Percentiles rank a stretch among this genome's conserved stretches.
These are phyloP conservation scores for Darevskia mixta DNA, from an alignment of 2,797 vertebrate species.

Conservation along the genomic window DNA sequence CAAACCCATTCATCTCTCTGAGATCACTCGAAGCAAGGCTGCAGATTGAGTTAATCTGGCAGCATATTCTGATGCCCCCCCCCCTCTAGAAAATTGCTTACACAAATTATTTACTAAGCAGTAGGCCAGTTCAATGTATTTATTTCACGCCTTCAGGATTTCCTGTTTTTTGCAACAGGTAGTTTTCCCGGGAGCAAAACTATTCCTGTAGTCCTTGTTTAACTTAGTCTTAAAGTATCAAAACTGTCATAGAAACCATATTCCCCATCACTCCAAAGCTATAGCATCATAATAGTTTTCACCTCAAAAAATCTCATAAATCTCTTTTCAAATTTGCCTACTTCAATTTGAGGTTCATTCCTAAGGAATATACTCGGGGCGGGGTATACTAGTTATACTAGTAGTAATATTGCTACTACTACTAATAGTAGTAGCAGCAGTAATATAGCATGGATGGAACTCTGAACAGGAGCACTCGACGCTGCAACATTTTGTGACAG, in stretches of 20 bases:
- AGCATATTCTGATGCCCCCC: accelerated
- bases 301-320: not conserved
- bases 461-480: too few species aligned
- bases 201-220: not conserved
- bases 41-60: not conserved
- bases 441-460: not conserved
- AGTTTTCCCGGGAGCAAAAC: not conserved
- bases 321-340: not conserved
- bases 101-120: not conserved
- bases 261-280: not conserved
- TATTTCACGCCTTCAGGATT: not conserved
- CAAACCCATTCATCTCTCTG: not conserved
- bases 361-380: not conserved
- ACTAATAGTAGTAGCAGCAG: too few species aligned
- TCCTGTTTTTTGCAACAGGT: not conserved
- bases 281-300: not conserved
- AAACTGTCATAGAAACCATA: not conserved
- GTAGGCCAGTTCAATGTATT: not conserved
- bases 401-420: not conserved
- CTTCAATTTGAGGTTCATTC: not conserved
- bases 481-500: not conserved
- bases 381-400: not conserved
- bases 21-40: not conserved
- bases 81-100: not conserved
- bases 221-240: not conserved